Evolutionary conservation across 2,797 vertebrate species (phyloP), one percentile per base, ranked within the genome.

Genomic region (Diplodus puntazzo): DNA sequence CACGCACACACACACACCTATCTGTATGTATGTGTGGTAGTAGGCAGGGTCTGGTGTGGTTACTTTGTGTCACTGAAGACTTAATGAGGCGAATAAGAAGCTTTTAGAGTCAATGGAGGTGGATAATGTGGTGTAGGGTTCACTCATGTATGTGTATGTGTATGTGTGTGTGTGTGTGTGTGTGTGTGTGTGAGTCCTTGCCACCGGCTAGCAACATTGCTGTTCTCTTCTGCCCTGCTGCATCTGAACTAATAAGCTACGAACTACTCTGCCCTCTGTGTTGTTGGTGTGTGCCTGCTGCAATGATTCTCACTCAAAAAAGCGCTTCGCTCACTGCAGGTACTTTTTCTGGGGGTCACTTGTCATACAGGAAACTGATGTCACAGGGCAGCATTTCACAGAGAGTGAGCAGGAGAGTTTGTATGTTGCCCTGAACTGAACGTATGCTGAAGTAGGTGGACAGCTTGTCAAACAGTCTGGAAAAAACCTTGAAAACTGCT

Each of bases 1-100:
- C 12, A 17, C 39, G 6, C 69, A 66, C 59, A 76, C 61, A 59
- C 63, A 49, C 60, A 30, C 85, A 21, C 46, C 27, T 73, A 69
- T 76, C 23, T 45, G 61, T 65, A 25, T 79, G 83, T 77, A 77
- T 84, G 50, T 70, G 86, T 57, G 76, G 67, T 60, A 12, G 79
- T 65, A 77, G 80, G 83, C 72, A 54, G 73, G 86, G 80, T 91
- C 92, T 92, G 84, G 90, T 88, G 84, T 84, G 89, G 89, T 92
- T 92, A 89, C 87, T 89, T 84, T 93, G 92, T 94, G 91, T 94
- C 91, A 92, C 92, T 92, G 91, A 92, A 92, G 92, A 91, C 88
- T 92, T 95, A 95, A 96, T 95, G 94, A 95, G 93, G 92, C 92
- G 91, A 90, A 87, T 89, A 93, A 92, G 93, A 94, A 90, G 94